Evolutionary conservation across 2,113 vertebrate species (phyloP), one percentile per base, ranked within the genome.

Genomic region (Leucopsar rothschildi): DNA sequence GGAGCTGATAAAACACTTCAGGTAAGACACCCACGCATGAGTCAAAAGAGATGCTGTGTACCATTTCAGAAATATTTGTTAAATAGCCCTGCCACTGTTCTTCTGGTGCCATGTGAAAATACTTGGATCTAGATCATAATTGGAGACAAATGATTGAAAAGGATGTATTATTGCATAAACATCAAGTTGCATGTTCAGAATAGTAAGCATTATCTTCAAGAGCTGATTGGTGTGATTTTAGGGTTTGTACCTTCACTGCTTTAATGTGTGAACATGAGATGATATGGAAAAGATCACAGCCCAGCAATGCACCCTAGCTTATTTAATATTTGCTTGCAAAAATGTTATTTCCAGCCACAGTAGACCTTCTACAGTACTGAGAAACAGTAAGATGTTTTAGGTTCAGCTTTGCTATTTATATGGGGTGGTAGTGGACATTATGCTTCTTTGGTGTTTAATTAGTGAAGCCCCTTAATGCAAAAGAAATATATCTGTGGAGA

Each of bases 1-100:
- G 99, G 99, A 70, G 98, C 98, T 94, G 98, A 98, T 97, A 99
- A 98, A 97, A 99, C 97, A 4, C 97, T 99, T 78, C 98, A 98
- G 98, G 99, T 99, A 98, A 97, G 77, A 49, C 21, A 20, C 27
- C 11, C 39, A 1, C 64, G 56, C 53, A 12, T 55, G 27, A 61
- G 28, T 61, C 52, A 59, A 84, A 79, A 47, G 35, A 82, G 68
- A 35, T 65, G 40, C 40, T 42, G 15, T 22, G 5, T 60, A 50
- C 37, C 15, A 9, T 27, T 68, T 44, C 5, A 3, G 8, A 80
- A 75, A 45, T 8, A 4, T 37, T 78, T 71, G 12, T 72, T 88
- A n/a, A 82, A 69, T 10, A 40, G 15, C 70, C 23, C 10, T 70
- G 20, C 71, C 6, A 1, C 14, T 77, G 69, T 69, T 73, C 42